These are phyloP conservation scores for Vespertilio murinus DNA, from an alignment of 2,797 vertebrate species.

Conservation along the genomic window DNA sequence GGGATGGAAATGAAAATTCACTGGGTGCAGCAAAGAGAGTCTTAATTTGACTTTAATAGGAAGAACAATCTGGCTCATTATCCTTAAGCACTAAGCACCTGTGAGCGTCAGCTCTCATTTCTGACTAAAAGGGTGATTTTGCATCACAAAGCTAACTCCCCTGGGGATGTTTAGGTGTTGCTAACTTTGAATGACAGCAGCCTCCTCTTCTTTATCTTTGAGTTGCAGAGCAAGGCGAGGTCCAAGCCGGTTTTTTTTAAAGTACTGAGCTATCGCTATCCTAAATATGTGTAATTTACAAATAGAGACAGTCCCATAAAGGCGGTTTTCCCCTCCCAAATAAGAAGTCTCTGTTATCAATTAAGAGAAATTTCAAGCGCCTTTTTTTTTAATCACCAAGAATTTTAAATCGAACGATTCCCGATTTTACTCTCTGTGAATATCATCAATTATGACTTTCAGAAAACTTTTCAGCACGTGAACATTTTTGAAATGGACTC, in stretches of 20 bases:
- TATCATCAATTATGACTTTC: neutral
- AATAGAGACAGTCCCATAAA: neutral
- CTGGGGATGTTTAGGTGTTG: too few species aligned
- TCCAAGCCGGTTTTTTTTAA: neutral
- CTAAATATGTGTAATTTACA: neutral
- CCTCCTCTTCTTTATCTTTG: neutral
- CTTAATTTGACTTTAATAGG: neutral
- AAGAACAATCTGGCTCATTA: neutral
- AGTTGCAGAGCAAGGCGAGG: neutral
- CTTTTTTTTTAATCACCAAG: neutral
- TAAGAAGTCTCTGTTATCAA: conserved; percentile 15
- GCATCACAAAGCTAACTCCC: neutral
- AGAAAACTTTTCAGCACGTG: neutral
- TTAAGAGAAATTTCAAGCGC: neutral
- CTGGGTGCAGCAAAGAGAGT: neutral
- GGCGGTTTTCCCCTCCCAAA: neutral
- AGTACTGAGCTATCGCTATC: neutral
- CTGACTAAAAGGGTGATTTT: neutral
- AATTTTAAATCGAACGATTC: conserved; percentile 28
- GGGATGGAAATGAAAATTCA: conserved; percentile 28
- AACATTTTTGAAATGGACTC: neutral
- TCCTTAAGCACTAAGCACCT: neutral
- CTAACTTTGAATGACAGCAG: neutral
- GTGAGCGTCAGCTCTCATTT: neutral
- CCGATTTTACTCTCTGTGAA: neutral